phyloP scores from a whole-genome alignment of 2,888 invertebrate species.

The Polydrusus tereticollis region DNA sequence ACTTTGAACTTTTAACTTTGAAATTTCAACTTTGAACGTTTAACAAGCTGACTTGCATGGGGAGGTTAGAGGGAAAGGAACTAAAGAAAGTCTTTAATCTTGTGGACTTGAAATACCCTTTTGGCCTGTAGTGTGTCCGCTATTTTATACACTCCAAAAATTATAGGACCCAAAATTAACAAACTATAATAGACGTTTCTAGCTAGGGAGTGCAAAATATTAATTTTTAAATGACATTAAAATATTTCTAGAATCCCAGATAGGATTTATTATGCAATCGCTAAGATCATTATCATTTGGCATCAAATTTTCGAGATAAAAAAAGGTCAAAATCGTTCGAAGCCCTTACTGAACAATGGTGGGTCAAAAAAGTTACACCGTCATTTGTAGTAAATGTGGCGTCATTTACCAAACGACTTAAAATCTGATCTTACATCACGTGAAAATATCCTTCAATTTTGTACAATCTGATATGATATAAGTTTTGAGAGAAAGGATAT shows the following conservation, averaged over 20 bases:
- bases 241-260: not conserved
- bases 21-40: too few relatives aligned
- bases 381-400: conserved; percentile 32
- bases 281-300: conserved; percentile 2
- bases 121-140: too few relatives aligned
- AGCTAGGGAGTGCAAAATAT: too few relatives aligned
- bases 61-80: too few relatives aligned
- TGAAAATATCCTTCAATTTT: conserved; percentile 16
- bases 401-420: conserved; percentile 23
- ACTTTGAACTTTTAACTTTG: too few relatives aligned
- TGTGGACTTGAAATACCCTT: too few relatives aligned
- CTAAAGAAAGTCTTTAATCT: too few relatives aligned
- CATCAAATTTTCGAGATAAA: conserved; percentile 16
- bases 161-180: too few relatives aligned
- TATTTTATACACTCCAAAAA: too few relatives aligned
- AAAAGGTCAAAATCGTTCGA: conserved; percentile 8
- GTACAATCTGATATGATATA: conserved; percentile 1
- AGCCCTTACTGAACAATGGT: conserved; percentile 1
- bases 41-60: too few relatives aligned
- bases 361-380: conserved; percentile 34
- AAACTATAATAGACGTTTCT: too few relatives aligned
- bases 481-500: not conserved
- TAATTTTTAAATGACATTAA: not conserved
- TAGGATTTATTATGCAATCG: conserved; percentile 7
- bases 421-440: conserved; percentile 22